Conservation (phyloP, 2,888 invertebrate species). For the Heliconius ethilla region DNA sequence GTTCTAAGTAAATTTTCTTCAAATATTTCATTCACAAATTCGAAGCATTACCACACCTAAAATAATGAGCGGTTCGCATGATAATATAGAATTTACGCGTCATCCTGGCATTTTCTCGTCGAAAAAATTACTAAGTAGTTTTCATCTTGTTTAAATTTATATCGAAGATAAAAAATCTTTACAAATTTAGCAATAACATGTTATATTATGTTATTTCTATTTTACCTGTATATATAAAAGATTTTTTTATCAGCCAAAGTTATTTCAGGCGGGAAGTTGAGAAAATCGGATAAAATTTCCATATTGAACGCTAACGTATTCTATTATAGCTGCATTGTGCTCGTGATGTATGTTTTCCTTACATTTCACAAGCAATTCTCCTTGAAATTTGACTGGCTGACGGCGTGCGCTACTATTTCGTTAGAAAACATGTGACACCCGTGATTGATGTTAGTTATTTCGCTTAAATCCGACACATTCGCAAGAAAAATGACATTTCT, state of each 20-base stretch:
- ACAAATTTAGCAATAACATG: too few species aligned
- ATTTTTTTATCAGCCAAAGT: conserved; percentile 59
- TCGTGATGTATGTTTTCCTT: conserved; percentile 76
- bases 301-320: conserved; percentile 64
- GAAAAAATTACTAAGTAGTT: background rate
- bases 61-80: conserved; percentile 22
- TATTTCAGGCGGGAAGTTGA: conserved; percentile 69
- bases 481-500: conserved; percentile 46
- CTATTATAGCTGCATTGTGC: conserved; percentile 73
- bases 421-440: conserved; percentile 60
- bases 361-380: conserved; percentile 63
- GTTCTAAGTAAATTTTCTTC: background rate
- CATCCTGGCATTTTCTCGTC: background rate
- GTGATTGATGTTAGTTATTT: conserved; percentile 69
- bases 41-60: conserved; percentile 1
- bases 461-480: conserved; percentile 49
- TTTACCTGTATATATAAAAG: background rate
- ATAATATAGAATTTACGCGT: conserved; percentile 7
- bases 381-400: conserved; percentile 64
- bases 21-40: background rate
- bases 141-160: background rate
- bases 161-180: background rate
- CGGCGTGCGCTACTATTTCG: conserved; percentile 59
- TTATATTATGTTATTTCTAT: background rate
- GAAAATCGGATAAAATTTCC: conserved; percentile 71